A percentile compares a stretch with the other conserved stretches of the same genome.
Evolutionary conservation across 2,888 invertebrate genomes (phyloP).

Genomic region (Diabrotica balteata): DNA sequence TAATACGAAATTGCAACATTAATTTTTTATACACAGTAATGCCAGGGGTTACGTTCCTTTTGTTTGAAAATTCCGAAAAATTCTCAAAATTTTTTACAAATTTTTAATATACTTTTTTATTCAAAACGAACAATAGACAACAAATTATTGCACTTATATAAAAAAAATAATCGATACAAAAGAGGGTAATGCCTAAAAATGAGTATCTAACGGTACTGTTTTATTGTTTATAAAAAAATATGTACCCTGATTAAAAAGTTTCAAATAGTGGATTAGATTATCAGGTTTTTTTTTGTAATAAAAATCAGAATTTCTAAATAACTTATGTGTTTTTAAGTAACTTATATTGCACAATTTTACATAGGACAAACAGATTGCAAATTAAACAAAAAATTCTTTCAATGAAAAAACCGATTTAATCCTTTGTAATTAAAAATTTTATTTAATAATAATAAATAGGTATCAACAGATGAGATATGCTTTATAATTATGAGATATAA

Average conservation of each 20-base stretch:
- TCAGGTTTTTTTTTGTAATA: too few relatives aligned
- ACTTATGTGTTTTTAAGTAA: too few relatives aligned
- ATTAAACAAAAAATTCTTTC: too few relatives aligned
- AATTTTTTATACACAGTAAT: conserved; percentile 59
- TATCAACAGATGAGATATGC: too few relatives aligned
- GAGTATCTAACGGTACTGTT: conserved; percentile 42
- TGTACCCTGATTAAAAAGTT: conserved; percentile 46
- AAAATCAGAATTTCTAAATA: too few relatives aligned
- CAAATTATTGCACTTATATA: conserved; percentile 41
- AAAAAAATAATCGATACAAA: conserved; percentile 24
- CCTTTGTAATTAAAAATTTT: too few relatives aligned
- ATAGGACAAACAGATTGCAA: too few relatives aligned
- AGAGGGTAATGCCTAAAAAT: conserved; percentile 25
- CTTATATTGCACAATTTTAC: too few relatives aligned
- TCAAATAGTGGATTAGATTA: too few relatives aligned
- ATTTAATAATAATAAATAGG: too few relatives aligned
- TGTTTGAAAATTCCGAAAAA: conserved; percentile 42
- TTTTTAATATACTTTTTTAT: conserved; percentile 35
- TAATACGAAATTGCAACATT: conserved; percentile 59
- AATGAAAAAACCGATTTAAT: too few relatives aligned
- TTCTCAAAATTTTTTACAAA: conserved; percentile 34
- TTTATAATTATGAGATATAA: too few relatives aligned
- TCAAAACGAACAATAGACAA: conserved; percentile 30
- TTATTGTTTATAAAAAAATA: conserved; percentile 42
- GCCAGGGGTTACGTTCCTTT: conserved; percentile 62